Evolutionary conservation across 2,113 vertebrate species (phyloP).

Genomic region (Eptesicus fuscus): DNA sequence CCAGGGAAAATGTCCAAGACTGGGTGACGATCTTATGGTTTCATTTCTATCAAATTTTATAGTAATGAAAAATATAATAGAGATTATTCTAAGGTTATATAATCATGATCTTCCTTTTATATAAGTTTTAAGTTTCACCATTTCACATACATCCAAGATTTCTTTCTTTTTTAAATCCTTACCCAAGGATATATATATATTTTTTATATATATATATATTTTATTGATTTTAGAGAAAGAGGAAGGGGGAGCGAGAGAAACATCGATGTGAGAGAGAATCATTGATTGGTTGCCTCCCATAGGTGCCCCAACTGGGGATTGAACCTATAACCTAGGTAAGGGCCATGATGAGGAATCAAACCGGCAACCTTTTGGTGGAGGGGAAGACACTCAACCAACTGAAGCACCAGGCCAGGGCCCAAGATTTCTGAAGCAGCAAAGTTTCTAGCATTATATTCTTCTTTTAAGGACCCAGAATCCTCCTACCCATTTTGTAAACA

Average conservation of each 20-base stretch:
- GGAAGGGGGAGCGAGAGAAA: too few species aligned
- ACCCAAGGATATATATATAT: too few species aligned
- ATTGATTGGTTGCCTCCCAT: too few species aligned
- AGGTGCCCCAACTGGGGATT: too few species aligned
- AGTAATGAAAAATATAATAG: not conserved
- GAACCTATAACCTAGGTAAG: too few species aligned
- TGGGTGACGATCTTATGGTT: fast-evolving
- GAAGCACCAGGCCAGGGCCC: not conserved
- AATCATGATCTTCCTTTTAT: not conserved
- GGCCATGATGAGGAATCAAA: too few species aligned
- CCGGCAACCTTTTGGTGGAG: not conserved
- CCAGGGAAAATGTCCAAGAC: not conserved
- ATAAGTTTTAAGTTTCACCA: not conserved
- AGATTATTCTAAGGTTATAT: not conserved
- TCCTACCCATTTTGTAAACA: not conserved
- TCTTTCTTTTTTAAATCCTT: too few species aligned
- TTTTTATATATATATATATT: too few species aligned
- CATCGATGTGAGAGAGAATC: too few species aligned
- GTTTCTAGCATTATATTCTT: not conserved
- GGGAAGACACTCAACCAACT: not conserved
- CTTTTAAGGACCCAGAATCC: not conserved
- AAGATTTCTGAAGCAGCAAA: not conserved
- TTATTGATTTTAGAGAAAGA: too few species aligned
- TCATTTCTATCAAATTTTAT: not conserved
- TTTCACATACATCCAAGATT: not conserved